Conservation (phyloP, 1,140 invertebrate species). For the Hetaerina americana region DNA sequence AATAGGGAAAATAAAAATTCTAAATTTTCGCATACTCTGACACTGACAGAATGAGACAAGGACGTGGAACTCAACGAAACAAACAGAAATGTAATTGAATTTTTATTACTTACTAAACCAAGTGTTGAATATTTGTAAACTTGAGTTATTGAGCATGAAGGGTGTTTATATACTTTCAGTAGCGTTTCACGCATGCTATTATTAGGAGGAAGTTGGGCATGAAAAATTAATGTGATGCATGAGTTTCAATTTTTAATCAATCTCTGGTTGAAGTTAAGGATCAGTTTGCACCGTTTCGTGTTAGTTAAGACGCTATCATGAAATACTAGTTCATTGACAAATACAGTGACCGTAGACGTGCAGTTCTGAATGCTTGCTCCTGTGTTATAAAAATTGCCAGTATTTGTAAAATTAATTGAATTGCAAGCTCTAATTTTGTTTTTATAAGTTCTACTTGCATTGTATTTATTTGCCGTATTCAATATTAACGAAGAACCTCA, state of each 20-base stretch:
- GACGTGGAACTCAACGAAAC: slow-evolving; percentile 33
- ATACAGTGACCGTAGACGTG: not conserved
- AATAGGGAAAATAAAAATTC: slow-evolving; percentile 22
- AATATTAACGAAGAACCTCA: no score
- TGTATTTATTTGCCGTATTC: no score
- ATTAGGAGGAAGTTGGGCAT: not conserved
- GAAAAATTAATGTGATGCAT: not conserved
- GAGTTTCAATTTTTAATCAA: not conserved
- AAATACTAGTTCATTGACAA: not conserved
- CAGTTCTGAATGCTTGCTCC: not conserved
- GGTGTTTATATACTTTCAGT: not conserved
- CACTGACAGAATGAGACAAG: slow-evolving; percentile 33
- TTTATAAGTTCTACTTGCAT: no score
- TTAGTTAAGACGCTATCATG: not conserved
- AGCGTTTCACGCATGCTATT: not conserved
- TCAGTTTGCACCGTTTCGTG: not conserved
- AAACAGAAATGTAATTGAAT: slow-evolving; percentile 32
- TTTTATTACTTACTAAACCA: slow-evolving; percentile 13
- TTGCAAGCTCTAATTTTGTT: not conserved
- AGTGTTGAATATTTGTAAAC: not conserved
- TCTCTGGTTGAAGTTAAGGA: not conserved
- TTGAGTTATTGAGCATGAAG: not conserved
- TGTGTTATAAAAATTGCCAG: not conserved
- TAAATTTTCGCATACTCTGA: slow-evolving; percentile 22
- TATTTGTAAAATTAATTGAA: not conserved